These are phyloP conservation scores for Drosophila melanica DNA, from an alignment of 1,140 invertebrate species.

Conservation along the genomic window DNA sequence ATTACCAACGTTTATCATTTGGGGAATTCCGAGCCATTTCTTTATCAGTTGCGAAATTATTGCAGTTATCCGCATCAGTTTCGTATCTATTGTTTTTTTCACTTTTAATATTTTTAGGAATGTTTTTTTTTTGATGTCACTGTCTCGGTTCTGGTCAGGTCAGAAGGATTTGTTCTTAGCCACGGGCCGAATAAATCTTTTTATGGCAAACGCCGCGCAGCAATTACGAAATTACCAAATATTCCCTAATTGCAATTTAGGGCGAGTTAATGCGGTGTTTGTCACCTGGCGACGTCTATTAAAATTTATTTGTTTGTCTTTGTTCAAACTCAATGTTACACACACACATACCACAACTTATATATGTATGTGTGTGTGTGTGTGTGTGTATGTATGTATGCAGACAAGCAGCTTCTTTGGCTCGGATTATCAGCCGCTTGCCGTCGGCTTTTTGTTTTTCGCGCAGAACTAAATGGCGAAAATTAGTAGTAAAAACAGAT, in stretches of 20 bases:
- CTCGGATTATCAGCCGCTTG: too few species aligned
- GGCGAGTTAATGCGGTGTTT: constrained; percentile 61
- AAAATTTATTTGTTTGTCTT: constrained; percentile 72
- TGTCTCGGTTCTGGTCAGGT: too few species aligned
- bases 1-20: constrained; percentile 5
- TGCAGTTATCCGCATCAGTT: neutral
- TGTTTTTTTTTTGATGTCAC: too few species aligned
- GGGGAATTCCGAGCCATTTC: constrained; percentile 3
- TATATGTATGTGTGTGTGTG: too few species aligned
- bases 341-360: constrained; percentile 16
- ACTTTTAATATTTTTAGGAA: too few species aligned
- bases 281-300: constrained; percentile 67
- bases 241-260: constrained; percentile 71
- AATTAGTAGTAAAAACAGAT: too few species aligned
- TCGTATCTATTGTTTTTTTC: too few species aligned
- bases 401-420: neutral
- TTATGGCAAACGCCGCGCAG: constrained; percentile 8
- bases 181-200: constrained; percentile 11
- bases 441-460: too few species aligned
- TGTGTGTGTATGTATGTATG: neutral
- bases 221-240: constrained; percentile 62
- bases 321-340: constrained; percentile 41
- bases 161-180: constrained; percentile 12
- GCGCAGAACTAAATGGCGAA: too few species aligned
- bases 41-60: constrained; percentile 34